Conservation (phyloP, 2,888 invertebrate species). For the Rotaria magnacalcarata region DNA sequence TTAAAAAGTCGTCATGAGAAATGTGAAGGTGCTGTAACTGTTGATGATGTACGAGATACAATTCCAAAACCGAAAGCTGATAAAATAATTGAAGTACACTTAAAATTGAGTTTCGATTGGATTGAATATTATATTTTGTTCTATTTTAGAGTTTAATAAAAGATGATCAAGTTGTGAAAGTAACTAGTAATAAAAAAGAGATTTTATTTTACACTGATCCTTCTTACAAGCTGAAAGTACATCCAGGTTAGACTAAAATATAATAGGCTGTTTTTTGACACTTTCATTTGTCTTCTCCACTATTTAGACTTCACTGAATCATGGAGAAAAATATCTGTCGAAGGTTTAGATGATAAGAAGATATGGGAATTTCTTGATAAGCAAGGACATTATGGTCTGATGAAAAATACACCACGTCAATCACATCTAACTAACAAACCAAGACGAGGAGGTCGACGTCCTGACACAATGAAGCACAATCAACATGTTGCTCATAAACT, state of each 20-base stretch:
- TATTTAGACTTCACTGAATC: background rate
- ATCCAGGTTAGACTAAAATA: background rate
- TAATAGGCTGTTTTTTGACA: too few species aligned
- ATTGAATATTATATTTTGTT: background rate
- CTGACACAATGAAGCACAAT: background rate
- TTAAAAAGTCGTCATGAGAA: background rate
- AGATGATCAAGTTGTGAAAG: background rate
- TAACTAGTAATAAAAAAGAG: background rate
- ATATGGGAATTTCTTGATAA: background rate
- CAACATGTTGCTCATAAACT: conserved; percentile 8
- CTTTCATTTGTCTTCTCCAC: too few species aligned
- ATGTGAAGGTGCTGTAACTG: background rate
- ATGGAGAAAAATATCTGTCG: conserved; percentile 12
- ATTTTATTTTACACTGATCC: conserved; percentile 17
- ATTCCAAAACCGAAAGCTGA: background rate
- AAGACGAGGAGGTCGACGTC: background rate
- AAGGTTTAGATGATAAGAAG: background rate
- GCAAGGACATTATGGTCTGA: background rate
- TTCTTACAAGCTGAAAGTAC: background rate
- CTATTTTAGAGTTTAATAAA: background rate
- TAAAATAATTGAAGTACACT: background rate
- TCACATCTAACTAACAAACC: background rate
- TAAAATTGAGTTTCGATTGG: too few species aligned
- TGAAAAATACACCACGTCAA: background rate
- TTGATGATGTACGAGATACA: background rate